Conservation (phyloP, 2,888 invertebrate genomes). For the Eretmocerus hayati region DNA sequence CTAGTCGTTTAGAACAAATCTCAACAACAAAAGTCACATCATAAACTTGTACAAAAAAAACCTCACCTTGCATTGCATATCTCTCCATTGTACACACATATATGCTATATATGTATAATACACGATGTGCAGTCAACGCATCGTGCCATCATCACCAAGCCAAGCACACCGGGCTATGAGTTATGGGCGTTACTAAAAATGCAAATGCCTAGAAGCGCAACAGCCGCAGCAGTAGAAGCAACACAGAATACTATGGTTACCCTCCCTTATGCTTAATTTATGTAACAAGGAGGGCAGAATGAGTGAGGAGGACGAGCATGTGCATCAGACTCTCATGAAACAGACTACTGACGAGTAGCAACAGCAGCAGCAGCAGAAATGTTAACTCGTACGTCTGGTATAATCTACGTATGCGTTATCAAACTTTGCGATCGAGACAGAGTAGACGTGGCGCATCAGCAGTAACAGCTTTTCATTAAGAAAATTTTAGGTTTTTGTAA, state of each 20-base stretch:
- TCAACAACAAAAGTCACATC: too few species aligned
- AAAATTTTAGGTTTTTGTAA: conserved; percentile 9
- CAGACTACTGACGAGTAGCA: too few species aligned
- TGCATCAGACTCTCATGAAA: neutral
- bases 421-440: conserved; percentile 8
- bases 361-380: too few species aligned
- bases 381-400: neutral
- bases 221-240: neutral
- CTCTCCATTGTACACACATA: too few species aligned
- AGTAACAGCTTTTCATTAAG: conserved; percentile 11
- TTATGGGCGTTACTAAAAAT: conserved; percentile 21
- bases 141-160: too few species aligned
- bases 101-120: too few species aligned
- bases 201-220: conserved; percentile 1
- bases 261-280: conserved; percentile 22
- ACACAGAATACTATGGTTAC: too few species aligned
- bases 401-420: conserved; percentile 6
- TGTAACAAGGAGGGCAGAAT: conserved; percentile 14
- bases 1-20: too few species aligned
- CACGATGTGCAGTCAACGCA: too few species aligned
- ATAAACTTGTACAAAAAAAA: too few species aligned
- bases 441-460: too few species aligned
- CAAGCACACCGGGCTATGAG: conserved; percentile 13
- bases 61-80: too few species aligned
- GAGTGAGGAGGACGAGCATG: neutral